Base-by-base conservation (phyloP, 2,888 invertebrate species). In the Pogonocherus hispidulus region DNA sequence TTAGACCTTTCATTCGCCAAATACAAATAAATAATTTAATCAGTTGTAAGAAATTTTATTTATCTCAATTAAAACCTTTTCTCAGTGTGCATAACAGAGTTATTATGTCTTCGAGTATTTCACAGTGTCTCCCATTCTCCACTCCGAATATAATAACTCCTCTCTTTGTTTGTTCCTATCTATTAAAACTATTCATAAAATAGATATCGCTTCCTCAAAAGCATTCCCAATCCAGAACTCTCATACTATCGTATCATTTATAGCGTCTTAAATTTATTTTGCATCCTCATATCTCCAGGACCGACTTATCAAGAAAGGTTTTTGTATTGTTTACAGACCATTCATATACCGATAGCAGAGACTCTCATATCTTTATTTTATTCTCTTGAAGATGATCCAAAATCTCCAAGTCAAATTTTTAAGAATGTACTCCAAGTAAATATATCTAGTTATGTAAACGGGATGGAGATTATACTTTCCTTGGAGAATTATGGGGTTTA, bases 361-460 rank as follows among this genome's bases (percentile, higher is more conserved):
- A 55, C 55, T 35, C 37, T 16, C 37, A 20, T 35, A 52, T 52
- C 11, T 19, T 19, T 27, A 46, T 59, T 32, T 32, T 59, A 59
- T 47, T 59, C 18, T 35, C 18, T 11, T 47, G 47, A 27, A 49
- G 47, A 47, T 47, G 59, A 59, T 47, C 32, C 47, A 32, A n/a
- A 46, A 65, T 68, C 63, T 66, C 44, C 71, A 68, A 60, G 68
- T 66, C 63, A 63, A 55, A 71, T 68, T 59, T 41, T 41, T 49
- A 60, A 67, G 56, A 66, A 68, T 60, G 63, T 66, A 51, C 55
- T 22, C 44, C 8, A 5, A 46, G 44, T 63, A 54, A 19, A 60
- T 64, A 59, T 49, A 60, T 35, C 37, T 47, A 1, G 59, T 20
- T 46, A 27, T 32, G 49, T 47, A 47, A 55, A 49, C 37, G 22